These are phyloP conservation scores for Dasypus novemcinctus DNA, from an alignment of 2,113 vertebrate genomes.

Conservation along the genomic window DNA sequence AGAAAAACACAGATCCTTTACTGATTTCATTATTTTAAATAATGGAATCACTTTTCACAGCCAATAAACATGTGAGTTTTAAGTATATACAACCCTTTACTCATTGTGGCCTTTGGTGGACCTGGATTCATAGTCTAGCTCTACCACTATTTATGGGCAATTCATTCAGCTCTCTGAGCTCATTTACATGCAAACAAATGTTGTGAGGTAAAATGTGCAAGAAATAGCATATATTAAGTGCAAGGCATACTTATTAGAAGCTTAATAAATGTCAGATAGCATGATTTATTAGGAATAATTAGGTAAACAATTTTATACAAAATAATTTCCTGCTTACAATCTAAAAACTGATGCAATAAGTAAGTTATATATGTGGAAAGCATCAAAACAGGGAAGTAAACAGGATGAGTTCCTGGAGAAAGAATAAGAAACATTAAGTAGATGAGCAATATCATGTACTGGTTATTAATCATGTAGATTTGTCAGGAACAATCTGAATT, in stretches of 20 bases:
- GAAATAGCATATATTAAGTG: neutral
- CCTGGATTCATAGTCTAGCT: neutral
- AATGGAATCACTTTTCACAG: neutral
- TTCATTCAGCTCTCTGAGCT: neutral
- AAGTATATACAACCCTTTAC: neutral
- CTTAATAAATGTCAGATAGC: neutral
- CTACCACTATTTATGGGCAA: neutral
- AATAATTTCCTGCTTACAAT: neutral
- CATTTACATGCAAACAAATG: neutral
- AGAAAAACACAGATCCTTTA: neutral
- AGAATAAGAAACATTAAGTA: neutral
- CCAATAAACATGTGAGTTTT: neutral
- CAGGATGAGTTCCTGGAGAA: neutral
- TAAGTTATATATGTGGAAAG: constrained; percentile 15
- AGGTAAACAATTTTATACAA: neutral
- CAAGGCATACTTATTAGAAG: neutral
- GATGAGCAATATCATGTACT: neutral
- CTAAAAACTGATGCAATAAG: neutral
- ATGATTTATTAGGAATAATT: neutral
- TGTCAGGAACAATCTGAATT: neutral
- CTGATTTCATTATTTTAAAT: neutral
- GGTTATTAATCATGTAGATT: neutral
- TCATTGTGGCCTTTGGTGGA: neutral
- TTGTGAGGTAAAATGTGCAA: neutral
- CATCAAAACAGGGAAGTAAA: neutral